Base-by-base conservation (phyloP, 2,888 invertebrate species). In the Mamestra brassicae region DNA sequence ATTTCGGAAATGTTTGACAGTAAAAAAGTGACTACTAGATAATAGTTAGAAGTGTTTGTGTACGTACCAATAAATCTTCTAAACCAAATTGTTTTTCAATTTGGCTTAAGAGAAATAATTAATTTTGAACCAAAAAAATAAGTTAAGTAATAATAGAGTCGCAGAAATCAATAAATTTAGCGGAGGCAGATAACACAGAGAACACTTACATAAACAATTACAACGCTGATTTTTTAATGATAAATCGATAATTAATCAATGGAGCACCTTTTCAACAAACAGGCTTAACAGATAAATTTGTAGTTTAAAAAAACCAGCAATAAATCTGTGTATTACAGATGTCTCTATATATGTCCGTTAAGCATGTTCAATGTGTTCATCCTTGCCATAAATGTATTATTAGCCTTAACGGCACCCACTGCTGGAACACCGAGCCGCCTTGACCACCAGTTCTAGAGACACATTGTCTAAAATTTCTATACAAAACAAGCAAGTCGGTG, bases 1-100 rank as follows among this genome's bases (percentile, higher is more conserved):
- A 54, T 72, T 26, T 72, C 58, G 4, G 63, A 72, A 50, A 36
- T 71, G 26, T 38, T 74, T 13, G 60, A 36, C 36, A 36, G 17
- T 36, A 17, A 38, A n/a, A 38, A 17, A 60, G 17, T 42, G 60
- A 60, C 10, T 8, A 7, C 3, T 11, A 13, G 2, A 34, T 57
- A 57, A 38, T n/a, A 60, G 42, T 60, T 42, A 38, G 3, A 58
- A 17, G 15, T 38, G 15, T 17, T 58, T 7, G 7, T 38, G 38
- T 60, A 17, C 4, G 15, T 38, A 60, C 36, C 4, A 38, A 38
- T 7, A 38, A 38, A 60, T 36, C 38, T 60, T 1, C 38, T 38
- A 38, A 1, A 38, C 38, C 38, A 38, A 38, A 38, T 42, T 42
- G 17, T 71, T 62, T 62, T 45, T 13, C 26, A 26, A 26, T 62